Base-by-base conservation (phyloP, 2,888 invertebrate genomes). In the Plutella xylostella region DNA sequence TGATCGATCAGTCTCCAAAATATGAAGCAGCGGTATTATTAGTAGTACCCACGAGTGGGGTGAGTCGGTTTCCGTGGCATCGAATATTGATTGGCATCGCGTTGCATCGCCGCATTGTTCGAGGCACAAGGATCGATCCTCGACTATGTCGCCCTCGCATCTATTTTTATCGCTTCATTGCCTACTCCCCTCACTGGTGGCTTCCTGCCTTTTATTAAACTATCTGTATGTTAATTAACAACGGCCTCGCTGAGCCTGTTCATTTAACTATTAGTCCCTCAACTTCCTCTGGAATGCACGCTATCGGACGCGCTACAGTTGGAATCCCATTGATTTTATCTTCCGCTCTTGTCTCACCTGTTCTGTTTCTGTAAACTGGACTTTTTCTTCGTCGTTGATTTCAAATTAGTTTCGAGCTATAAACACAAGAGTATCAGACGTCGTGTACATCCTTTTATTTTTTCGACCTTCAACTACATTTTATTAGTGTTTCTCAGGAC, bases 141-240 rank as follows among this genome's bases (percentile, higher is more conserved):
- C 68, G 69, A 66, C 69, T 63, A 68, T 61, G 66, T 72, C 72
- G 70, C 72, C 76, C 78, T 71, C 73, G 62, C 71, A 61, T 79
- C 82, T 83, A 83, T 83, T 82, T 83, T 82, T 82, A 82, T 80
- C 79, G 82, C 83, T 79, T 78, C 82, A 82, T 82, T 77, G 82
- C 77, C 63, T 75, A 66, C 79, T 79, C 82, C 82, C 80, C 82
- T 80, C 75, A 63, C 65, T 66, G 74, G 68, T 63, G 65, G 77
- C 67, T 82, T 82, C 82, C 83, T 82, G 83, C 77, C 78, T 77
- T 79, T 76, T 80, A 83, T 82, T 79, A 82, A 80, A 80, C 77
- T 80, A 80, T 82, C 74, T 77, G 73, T 79, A 82, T 82, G 82
- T 79, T 80, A 82, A 83, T 83, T 83, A 82, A 77, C 72, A 79